phyloP scores from a whole-genome alignment of 2,888 invertebrate species.

The Hartigia nigra region DNA sequence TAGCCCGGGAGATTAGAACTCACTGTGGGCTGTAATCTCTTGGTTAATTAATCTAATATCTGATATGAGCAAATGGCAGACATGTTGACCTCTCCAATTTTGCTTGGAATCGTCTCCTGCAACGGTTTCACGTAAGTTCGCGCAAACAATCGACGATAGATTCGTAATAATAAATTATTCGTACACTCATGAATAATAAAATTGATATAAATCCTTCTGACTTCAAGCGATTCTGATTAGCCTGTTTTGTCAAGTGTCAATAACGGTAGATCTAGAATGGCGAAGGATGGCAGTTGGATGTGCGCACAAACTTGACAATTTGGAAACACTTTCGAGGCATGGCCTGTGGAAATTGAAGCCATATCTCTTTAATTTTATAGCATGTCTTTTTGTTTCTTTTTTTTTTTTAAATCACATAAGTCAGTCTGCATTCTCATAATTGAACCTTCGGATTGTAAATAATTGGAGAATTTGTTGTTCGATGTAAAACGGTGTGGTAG shows the following conservation, averaged over 20 bases:
- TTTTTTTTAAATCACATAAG: slow-evolving; percentile 6
- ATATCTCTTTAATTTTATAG: slow-evolving; percentile 18
- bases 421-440: slow-evolving; percentile 1
- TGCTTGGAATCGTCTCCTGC: slow-evolving; percentile 7
- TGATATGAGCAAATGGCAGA: slow-evolving; percentile 62
- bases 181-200: neutral
- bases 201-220: neutral
- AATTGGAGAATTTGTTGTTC: neutral
- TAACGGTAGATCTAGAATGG: neutral
- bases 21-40: slow-evolving; percentile 7
- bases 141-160: neutral
- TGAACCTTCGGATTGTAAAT: neutral
- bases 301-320: neutral
- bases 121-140: neutral
- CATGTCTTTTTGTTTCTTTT: slow-evolving; percentile 23
- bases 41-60: slow-evolving; percentile 46
- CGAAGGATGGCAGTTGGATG: neutral
- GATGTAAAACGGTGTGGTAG: neutral
- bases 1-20: slow-evolving; percentile 34
- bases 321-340: neutral
- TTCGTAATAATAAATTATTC: neutral
- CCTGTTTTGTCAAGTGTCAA: neutral
- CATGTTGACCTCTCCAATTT: slow-evolving; percentile 53
- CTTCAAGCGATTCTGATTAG: neutral
- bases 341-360: neutral